Base-by-base conservation (phyloP, 2,797 vertebrate genomes). In the Nannoperca australis region DNA sequence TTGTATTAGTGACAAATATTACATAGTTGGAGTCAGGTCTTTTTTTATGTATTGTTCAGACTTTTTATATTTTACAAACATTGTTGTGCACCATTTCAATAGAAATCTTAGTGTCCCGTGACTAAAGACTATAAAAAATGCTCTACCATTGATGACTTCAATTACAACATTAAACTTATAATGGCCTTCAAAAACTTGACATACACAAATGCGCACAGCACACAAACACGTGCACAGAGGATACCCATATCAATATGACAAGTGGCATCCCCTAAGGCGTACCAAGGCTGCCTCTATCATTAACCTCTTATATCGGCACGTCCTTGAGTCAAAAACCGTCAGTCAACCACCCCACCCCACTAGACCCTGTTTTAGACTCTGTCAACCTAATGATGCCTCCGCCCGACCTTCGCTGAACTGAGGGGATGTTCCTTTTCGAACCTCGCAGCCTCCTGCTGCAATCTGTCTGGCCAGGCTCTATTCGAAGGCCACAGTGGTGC, bases 241-340 rank as follows among this genome's bases (percentile, higher is more conserved):
- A 64, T 71, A 61, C 82, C 71, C 76, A 79, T 89, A 90, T 84
- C 85, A 83, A 82, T 82, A 81, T 93, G 90, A 92, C 87, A 87
- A 91, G 93, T 91, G 83, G 81, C 82, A 67, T 68, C 73, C 72
- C 82, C 89, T 80, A 68, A 32, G 59, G 89, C 70, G 38, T 45
- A 55, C 77, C 90, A 89, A 93, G 93, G 93, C 88, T 85, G 84
- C 78, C 79, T 83, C 80, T 24, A 54, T 89, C 91, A 93, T 94
- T 94, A 91, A 93, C 93, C 94, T 93, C 87, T 86, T 89, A 85
- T 89, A 87, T 74, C 40, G 45, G 68, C 62, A 32, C 85, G 91
- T 91, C 93, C 94, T 93, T 93, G 90, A 94, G 85, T 89, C 83
- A 90, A 89, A 92, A 91, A 85, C 67, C 44, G 88, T 92, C 90